Base-by-base conservation (phyloP, 2,797 vertebrate species). In the Erpetoichthys calabaricus region DNA sequence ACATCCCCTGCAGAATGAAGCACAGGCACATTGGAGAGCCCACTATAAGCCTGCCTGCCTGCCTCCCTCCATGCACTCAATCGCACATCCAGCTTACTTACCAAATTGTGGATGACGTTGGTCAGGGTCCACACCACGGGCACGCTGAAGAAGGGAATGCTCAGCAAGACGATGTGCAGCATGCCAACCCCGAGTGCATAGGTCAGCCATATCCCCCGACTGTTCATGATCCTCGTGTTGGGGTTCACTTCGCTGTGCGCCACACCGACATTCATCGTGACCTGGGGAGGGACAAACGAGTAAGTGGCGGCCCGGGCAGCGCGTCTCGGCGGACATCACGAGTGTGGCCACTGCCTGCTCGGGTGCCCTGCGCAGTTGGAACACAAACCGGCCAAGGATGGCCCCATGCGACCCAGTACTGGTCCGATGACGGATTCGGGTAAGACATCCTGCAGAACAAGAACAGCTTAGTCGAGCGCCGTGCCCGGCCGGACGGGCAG, bases 171-270 rank as follows among this genome's bases (percentile, higher is more conserved):
- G 8, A 97, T 85, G 75, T 97, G 95, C 70, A 98, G 92, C 65
- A 92, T 84, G 64, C 91, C 91, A 5, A 98, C 92, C 57, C 93
- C 95, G 0, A 98, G 76, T 0, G 91, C 84, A 0, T 98, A 98
- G 0, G 93, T 98, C 76, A 98, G 83, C 94, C 95, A 98, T 84
- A 98, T 96, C 62, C 93, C 95, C 54, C 92, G 86, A 65, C 93
- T 97, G 81, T 90, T 98, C 95, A 98, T 97, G 66, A 98, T 92
- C 56, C 91, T 82, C 0, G 92, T 98, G 73, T 98, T 98, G 56
- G 95, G 93, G 75, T 97, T 98, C 65, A 95, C 93, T 77, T 98
- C 95, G 45, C 95, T 98, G 84, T 98, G 94, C 63, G 95, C 95
- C 68, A 97, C 94, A 59, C 95, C 92, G 65, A 98, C 95, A 4